A percentile compares a stretch with the other conserved stretches of the same genome.
These are phyloP conservation scores for Dyspetes luteomarginatus DNA, from an alignment of 2,888 invertebrate genomes.

Conservation along the genomic window DNA sequence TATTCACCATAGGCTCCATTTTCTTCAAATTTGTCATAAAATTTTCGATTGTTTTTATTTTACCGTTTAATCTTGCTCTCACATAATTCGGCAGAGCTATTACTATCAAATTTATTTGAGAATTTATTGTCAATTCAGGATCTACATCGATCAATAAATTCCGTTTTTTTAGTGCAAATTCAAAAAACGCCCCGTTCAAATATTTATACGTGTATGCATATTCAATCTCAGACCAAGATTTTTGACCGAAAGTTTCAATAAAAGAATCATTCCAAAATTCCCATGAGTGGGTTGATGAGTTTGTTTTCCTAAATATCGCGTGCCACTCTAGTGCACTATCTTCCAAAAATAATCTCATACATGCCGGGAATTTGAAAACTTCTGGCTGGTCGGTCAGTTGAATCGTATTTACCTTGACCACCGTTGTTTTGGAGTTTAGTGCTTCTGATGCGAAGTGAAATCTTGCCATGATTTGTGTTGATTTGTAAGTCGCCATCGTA, in stretches of 20 bases:
- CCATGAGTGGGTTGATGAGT: constrained; percentile 58
- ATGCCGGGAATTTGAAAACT: constrained; percentile 65
- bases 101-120: constrained; percentile 68
- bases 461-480: constrained; percentile 59
- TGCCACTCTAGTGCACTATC: constrained; percentile 61
- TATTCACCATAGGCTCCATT: constrained; percentile 19
- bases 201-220: constrained; percentile 67
- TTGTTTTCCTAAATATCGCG: constrained; percentile 60
- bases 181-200: constrained; percentile 65
- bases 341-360: constrained; percentile 66
- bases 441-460: constrained; percentile 62
- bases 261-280: constrained; percentile 67
- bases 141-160: constrained; percentile 66
- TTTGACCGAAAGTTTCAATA: constrained; percentile 64
- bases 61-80: constrained; percentile 49
- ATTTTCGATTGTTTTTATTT: constrained; percentile 39
- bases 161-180: constrained; percentile 69
- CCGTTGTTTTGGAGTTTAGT: constrained; percentile 42
- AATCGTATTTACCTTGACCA: constrained; percentile 66
- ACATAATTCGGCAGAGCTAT: constrained; percentile 60
- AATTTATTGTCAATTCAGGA: constrained; percentile 58
- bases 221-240: constrained; percentile 65
- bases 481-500: constrained; percentile 59
- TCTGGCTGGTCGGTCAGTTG: constrained; percentile 62
- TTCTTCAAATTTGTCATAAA: constrained; percentile 56